These are phyloP conservation scores for Cephus rjabovi DNA, from an alignment of 2,888 invertebrate species.

Conservation along the genomic window DNA sequence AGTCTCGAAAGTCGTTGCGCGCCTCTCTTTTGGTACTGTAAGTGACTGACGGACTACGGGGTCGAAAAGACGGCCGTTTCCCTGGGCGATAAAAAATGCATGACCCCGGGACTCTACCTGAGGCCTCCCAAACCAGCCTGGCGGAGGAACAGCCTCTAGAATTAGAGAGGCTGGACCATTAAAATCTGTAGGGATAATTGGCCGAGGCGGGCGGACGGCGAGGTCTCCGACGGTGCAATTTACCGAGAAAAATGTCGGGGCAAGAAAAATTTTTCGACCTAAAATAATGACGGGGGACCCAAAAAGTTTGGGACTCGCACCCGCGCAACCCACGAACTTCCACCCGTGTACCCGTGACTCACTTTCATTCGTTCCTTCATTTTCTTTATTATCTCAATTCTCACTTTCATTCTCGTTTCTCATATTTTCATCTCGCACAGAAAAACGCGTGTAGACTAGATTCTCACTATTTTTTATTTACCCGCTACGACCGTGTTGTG, in stretches of 20 bases:
- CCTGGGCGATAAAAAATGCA: conserved; percentile 50
- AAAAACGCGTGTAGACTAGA: too few species aligned
- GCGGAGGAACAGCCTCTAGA: conserved; percentile 46
- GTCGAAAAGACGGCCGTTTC: conserved; percentile 32
- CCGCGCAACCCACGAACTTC: neutral
- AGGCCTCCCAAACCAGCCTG: conserved; percentile 11
- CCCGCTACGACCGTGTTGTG: too few species aligned
- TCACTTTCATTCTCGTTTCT: neutral
- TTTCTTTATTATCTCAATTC: neutral
- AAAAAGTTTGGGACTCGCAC: neutral
- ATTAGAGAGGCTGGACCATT: conserved; percentile 55
- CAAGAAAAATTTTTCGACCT: conserved; percentile 15
- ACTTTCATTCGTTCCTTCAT: too few species aligned
- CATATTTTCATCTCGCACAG: neutral
- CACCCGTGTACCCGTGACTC: neutral
- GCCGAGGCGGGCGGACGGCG: conserved; percentile 16
- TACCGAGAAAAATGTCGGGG: conserved; percentile 25
- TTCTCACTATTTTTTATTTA: too few species aligned
- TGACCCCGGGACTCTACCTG: conserved; percentile 37
- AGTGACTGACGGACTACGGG: neutral
- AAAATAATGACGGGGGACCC: conserved; percentile 18
- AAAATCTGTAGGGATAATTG: conserved; percentile 58
- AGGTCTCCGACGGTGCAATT: conserved; percentile 6
- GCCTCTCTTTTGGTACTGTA: neutral
- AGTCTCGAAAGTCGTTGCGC: neutral